phyloP scores from a whole-genome alignment of 2,113 vertebrate genomes.

The Zosterops pallidus region DNA sequence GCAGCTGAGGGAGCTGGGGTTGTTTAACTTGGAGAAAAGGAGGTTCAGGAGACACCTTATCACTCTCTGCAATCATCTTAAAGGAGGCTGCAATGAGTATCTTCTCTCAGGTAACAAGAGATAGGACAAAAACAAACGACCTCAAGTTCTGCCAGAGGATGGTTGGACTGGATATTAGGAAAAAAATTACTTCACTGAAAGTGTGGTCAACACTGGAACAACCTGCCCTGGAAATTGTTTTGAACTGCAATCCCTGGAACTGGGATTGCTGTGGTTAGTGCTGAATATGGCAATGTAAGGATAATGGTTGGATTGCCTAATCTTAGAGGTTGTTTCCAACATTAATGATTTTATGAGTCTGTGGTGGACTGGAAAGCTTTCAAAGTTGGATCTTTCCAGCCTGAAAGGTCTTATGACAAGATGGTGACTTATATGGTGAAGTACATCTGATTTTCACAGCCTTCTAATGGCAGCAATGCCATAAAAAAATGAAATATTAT shows the following conservation, averaged over 20 bases:
- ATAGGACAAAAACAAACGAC: background rate
- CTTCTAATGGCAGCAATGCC: background rate
- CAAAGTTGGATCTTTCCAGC: background rate
- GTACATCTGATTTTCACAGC: background rate
- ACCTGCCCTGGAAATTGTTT: background rate
- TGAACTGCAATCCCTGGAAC: background rate
- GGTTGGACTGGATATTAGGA: background rate
- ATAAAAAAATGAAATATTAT: background rate
- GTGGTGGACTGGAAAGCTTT: background rate
- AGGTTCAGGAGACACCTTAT: background rate
- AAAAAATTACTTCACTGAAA: background rate
- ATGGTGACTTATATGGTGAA: background rate
- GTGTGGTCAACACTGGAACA: background rate
- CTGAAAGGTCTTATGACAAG: background rate
- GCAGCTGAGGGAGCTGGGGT: background rate
- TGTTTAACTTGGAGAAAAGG: background rate
- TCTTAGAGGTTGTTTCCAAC: background rate
- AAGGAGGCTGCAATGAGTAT: background rate
- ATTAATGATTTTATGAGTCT: background rate
- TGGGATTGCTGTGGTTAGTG: background rate
- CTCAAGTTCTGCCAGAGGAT: background rate
- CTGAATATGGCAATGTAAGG: background rate
- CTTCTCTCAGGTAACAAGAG: background rate
- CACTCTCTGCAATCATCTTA: background rate
- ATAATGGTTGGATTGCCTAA: background rate